Evolutionary conservation across 2,888 invertebrate genomes (phyloP), one percentile per base, ranked within the genome.

Genomic region (Xestia rhomboidea): DNA sequence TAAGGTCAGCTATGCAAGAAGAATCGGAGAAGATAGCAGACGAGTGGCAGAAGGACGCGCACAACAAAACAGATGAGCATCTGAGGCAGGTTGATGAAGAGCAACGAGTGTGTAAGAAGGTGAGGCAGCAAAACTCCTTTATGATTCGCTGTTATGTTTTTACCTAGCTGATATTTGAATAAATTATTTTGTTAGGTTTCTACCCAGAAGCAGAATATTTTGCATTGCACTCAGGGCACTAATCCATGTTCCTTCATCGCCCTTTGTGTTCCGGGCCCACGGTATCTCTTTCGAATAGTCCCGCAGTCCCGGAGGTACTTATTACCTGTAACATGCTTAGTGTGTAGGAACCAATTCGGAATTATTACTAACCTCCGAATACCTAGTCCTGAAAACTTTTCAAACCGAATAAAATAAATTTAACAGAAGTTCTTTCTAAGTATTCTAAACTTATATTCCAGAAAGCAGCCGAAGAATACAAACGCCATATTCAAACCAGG

Each of bases 401-500:
- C n/a, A 54, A 54, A n/a, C 1, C n/a, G 8, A 30, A 60, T 30
- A 60, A 60, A 0, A 27, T 3, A 60, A 18, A 30, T 18, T 27
- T 27, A 60, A 27, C 27, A 57, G 27, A 57, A 27, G 57, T 57
- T 57, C 15, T 27, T 18, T 3, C 3, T 30, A 30, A 60, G n/a
- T 62, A 34, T 62, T 34, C 34, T 11, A 62, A 62, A 62, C 34
- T n/a, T 7, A n/a, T n/a, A 41, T 64, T 91, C 34, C 81, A 96
- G 96, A 93, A 92, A 92, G 91, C 93, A 49, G 87, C 92, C 2
- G 88, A 92, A 89, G 94, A 95, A 84, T 96, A 96, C 88, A 93
- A 88, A 77, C 90, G 81, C 15, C 90, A 95, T 81, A 77, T 95
- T 71, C 91, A 94, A 73, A 88, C 91, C 34, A 89, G 87, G 51